phyloP scores from a whole-genome alignment of 2,113 vertebrate species.

The Cryptomyrus ogoouensis region DNA sequence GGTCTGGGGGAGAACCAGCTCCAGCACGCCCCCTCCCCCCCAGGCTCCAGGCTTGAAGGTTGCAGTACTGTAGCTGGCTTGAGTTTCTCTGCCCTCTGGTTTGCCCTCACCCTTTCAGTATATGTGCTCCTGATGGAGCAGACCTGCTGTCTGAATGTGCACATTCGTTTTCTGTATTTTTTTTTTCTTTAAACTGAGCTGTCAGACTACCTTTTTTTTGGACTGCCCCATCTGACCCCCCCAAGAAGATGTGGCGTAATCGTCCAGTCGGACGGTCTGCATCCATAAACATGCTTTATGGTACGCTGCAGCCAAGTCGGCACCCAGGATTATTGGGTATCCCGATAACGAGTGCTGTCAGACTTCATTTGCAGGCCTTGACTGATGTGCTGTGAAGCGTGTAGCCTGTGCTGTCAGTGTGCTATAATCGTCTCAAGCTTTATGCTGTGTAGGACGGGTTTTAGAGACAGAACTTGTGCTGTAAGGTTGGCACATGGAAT shows the following conservation, averaged over 20 bases:
- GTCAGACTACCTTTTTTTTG: background rate
- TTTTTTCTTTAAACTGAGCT: no score
- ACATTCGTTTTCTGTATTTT: background rate
- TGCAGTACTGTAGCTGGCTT: background rate
- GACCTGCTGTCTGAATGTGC: background rate
- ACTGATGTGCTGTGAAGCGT: background rate
- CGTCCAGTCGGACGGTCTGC: slow-evolving; percentile 15
- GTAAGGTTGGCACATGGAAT: background rate
- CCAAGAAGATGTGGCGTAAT: background rate
- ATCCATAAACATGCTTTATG: slow-evolving; percentile 23
- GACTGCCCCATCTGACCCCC: background rate
- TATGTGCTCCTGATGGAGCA: background rate
- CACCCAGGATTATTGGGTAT: slow-evolving; percentile 20
- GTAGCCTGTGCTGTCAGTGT: background rate
- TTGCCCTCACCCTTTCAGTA: background rate
- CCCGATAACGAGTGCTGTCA: slow-evolving; percentile 33
- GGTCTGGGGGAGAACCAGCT: slow-evolving; percentile 30
- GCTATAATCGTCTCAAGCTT: background rate
- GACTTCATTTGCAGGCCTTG: slow-evolving; percentile 27
- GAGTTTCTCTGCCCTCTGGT: background rate
- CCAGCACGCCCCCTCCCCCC: slow-evolving; percentile 25
- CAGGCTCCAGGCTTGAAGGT: background rate
- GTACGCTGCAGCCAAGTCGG: slow-evolving; percentile 25
- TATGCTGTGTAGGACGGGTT: background rate
- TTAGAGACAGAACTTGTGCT: background rate